Percentiles rank a stretch among this genome's conserved stretches.
phyloP scores from a whole-genome alignment of 2,888 invertebrate genomes.

The Pachycephus smyrnensis region DNA sequence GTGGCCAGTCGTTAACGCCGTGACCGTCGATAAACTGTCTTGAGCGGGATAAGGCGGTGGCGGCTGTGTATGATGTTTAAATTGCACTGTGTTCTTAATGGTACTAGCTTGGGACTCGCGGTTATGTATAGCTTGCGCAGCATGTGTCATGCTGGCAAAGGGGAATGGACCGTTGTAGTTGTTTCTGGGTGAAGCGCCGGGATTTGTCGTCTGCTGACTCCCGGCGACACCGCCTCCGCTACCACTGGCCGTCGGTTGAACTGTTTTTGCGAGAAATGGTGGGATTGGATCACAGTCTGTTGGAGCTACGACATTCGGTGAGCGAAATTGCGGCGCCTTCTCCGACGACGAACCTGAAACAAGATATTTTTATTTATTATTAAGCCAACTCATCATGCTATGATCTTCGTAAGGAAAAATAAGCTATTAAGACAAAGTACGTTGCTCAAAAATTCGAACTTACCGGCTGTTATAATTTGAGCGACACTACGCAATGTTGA shows the following conservation, averaged over 20 bases:
- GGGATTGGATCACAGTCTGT: slow-evolving; percentile 78
- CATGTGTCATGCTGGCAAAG: slow-evolving; percentile 92
- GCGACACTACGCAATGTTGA: slow-evolving; percentile 61
- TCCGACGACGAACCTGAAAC: slow-evolving; percentile 58
- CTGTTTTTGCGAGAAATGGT: slow-evolving; percentile 58
- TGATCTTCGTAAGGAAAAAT: background rate
- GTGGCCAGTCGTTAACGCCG: slow-evolving; percentile 55
- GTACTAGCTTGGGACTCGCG: slow-evolving; percentile 69
- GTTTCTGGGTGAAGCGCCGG: slow-evolving; percentile 59
- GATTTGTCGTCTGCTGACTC: slow-evolving; percentile 57
- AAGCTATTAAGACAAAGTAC: background rate
- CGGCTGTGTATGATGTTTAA: slow-evolving; percentile 63
- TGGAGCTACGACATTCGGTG: slow-evolving; percentile 90
- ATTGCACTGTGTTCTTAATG: slow-evolving; percentile 51
- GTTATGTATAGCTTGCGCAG: slow-evolving; percentile 83
- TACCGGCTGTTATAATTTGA: slow-evolving; percentile 63
- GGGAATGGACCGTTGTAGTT: slow-evolving; percentile 79
- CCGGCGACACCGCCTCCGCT: slow-evolving; percentile 46
- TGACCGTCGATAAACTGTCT: slow-evolving; percentile 60
- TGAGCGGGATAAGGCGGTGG: slow-evolving; percentile 68
- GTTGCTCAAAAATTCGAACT: slow-evolving; percentile 1
- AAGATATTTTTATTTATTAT: no score
- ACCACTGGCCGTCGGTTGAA: slow-evolving; percentile 50
- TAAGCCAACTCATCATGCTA: no score
- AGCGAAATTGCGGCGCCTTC: slow-evolving; percentile 73